phyloP scores from a whole-genome alignment of 2,113 vertebrate species.

The Oreochromis spilurus region DNA sequence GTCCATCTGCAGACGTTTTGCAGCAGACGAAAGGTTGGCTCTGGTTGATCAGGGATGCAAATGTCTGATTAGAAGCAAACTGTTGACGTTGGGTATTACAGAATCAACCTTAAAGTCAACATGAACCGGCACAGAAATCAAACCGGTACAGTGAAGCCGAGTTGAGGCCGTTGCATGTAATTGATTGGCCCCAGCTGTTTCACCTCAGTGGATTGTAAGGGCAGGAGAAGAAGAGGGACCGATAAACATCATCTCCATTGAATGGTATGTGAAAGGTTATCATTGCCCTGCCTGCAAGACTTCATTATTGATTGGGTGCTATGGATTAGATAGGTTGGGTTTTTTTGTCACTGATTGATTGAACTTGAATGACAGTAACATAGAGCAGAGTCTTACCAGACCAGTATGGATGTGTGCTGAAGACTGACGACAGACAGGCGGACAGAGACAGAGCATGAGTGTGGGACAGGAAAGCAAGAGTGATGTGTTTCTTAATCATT shows the following conservation, averaged over 20 bases:
- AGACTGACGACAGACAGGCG: background rate
- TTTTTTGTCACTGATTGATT: conserved; percentile 41
- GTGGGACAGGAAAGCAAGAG: background rate
- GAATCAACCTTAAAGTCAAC: background rate
- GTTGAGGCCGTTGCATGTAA: background rate
- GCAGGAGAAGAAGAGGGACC: background rate
- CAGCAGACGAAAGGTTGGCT: background rate
- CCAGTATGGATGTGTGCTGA: background rate
- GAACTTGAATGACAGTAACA: conserved; percentile 34
- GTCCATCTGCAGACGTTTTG: background rate
- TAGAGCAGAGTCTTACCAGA: background rate
- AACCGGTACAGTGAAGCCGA: background rate
- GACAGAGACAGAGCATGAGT: background rate
- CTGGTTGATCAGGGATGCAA: background rate
- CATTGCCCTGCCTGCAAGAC: background rate
- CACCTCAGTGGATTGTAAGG: conserved; percentile 20
- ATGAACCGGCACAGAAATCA: background rate
- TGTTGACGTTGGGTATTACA: background rate
- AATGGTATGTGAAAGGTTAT: conserved; percentile 14
- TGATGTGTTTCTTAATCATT: conserved; percentile 58
- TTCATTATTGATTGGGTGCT: conserved; percentile 44
- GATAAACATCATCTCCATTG: background rate
- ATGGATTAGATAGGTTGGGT: conserved; percentile 16
- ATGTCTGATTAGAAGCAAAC: background rate
- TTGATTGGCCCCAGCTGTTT: conserved; percentile 39